These are phyloP conservation scores for human DNA, from an alignment of 2,113 vertebrate genomes.

Conservation along the genomic window DNA sequence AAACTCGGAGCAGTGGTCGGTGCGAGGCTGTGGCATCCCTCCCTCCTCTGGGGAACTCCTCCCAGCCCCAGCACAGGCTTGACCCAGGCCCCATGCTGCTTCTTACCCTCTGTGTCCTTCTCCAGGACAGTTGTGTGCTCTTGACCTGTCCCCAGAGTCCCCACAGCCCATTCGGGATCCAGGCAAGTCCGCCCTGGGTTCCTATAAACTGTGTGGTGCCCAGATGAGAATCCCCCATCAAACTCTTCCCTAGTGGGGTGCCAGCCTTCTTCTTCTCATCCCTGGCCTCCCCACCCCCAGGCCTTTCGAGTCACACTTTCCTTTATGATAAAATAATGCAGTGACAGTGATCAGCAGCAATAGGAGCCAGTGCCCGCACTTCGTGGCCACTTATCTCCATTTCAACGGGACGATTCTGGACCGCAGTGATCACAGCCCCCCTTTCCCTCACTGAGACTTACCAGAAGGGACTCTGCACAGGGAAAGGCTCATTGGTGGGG, in stretches of 20 bases:
- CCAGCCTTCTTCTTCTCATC: no score
- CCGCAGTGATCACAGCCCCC: accelerated
- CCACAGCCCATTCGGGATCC: accelerated
- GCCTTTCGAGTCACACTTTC: not conserved
- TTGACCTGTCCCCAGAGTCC: no score
- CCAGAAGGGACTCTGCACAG: accelerated
- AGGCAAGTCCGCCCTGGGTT: accelerated
- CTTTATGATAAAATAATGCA: not conserved
- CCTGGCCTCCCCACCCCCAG: accelerated
- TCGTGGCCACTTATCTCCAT: no score
- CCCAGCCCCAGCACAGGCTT: accelerated
- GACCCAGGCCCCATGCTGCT: no score
- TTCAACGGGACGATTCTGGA: not conserved
- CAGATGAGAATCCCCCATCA: accelerated
- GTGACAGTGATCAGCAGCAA: accelerated
- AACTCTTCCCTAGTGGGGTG: accelerated
- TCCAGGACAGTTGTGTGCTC: no score
- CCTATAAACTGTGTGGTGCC: no score
- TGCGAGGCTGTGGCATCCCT: accelerated
- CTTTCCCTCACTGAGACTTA: no score
- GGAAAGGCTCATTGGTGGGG: accelerated
- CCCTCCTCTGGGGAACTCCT: accelerated
- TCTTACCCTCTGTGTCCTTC: accelerated
- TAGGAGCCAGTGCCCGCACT: accelerated
- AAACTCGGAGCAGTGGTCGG: accelerated